Conservation (phyloP, 2,113 vertebrate genomes). For the Okapia johnstoni region DNA sequence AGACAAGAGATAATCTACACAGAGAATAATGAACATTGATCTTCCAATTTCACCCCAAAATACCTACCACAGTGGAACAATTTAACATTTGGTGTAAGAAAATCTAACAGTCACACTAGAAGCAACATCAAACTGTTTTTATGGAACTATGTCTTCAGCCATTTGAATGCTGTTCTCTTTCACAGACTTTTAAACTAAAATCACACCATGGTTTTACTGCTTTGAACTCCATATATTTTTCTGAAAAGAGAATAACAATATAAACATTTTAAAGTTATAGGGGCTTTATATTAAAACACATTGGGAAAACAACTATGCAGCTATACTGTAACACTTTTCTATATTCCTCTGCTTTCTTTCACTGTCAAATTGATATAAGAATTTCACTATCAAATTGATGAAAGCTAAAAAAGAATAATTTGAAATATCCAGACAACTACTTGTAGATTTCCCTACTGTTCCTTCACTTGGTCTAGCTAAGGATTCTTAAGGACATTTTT, state of each 20-base stretch:
- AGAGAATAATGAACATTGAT: conserved; percentile 33
- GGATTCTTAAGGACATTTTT: background rate
- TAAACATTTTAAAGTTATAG: background rate
- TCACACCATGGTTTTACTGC: background rate
- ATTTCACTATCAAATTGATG: background rate
- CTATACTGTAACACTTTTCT: background rate
- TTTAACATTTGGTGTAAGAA: conserved; percentile 6
- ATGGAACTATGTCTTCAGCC: background rate
- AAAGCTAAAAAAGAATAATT: background rate
- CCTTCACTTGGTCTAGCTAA: background rate
- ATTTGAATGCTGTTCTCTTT: background rate
- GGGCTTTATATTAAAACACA: background rate
- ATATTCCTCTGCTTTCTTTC: background rate
- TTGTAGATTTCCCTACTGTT: background rate
- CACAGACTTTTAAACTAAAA: background rate
- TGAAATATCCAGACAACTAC: background rate
- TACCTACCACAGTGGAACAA: background rate
- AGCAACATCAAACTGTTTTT: background rate
- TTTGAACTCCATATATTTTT: background rate
- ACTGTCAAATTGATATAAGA: background rate
- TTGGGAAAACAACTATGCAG: background rate
- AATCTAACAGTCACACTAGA: background rate
- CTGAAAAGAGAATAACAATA: background rate
- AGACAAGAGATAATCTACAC: background rate
- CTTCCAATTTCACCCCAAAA: background rate